phyloP scores from a whole-genome alignment of 2,113 vertebrate species.

The Perccottus glenii region DNA sequence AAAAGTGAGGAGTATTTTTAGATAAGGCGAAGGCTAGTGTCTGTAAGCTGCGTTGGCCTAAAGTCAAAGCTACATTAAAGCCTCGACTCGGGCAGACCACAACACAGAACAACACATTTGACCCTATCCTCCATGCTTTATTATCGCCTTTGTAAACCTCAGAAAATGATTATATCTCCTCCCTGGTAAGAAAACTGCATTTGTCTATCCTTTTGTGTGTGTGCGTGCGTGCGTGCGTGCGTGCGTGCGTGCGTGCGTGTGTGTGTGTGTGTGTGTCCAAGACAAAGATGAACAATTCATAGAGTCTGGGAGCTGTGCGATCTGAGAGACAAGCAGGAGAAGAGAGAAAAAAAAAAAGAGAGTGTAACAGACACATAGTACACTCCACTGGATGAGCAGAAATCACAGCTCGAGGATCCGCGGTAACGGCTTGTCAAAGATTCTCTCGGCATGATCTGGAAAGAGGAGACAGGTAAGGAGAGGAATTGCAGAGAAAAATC shows the following conservation, averaged over 20 bases:
- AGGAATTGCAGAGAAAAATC: constrained; percentile 11
- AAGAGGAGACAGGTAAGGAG: constrained; percentile 2
- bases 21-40: constrained; percentile 39
- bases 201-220: constrained; percentile 32
- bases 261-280: constrained; percentile 18
- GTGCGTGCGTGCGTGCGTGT: neutral
- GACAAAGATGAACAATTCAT: constrained; percentile 54
- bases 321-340: constrained; percentile 33
- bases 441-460: constrained; percentile 10
- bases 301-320: constrained; percentile 26
- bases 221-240: neutral
- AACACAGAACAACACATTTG: constrained; percentile 53
- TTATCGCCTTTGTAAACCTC: constrained; percentile 57
- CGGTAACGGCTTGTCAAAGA: constrained; percentile 36
- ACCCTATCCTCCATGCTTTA: constrained; percentile 54
- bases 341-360: constrained; percentile 34
- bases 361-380: constrained; percentile 24
- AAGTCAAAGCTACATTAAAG: constrained; percentile 63
- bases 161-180: constrained; percentile 57
- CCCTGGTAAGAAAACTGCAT: constrained; percentile 54
- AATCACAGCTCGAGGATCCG: constrained; percentile 46
- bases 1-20: constrained; percentile 39
- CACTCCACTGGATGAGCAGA: constrained; percentile 25
- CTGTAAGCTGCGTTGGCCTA: constrained; percentile 32
- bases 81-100: constrained; percentile 36